These are phyloP conservation scores for Myrmecobius fasciatus DNA, from an alignment of 2,113 vertebrate species.

Conservation along the genomic window DNA sequence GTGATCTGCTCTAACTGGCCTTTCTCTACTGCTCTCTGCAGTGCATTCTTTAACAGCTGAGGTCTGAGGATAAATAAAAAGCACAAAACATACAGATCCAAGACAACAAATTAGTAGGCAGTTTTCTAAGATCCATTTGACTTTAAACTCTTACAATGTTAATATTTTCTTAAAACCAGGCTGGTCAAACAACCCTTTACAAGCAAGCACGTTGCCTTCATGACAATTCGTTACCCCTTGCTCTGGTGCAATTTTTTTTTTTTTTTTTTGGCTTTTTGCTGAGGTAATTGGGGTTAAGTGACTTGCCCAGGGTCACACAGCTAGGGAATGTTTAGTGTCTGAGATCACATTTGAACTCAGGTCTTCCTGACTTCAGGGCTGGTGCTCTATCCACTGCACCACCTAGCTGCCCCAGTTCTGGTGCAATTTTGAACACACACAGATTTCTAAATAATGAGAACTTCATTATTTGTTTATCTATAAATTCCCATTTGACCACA, in stretches of 20 bases:
- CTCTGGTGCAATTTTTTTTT: background rate
- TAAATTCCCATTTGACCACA: conserved; percentile 35
- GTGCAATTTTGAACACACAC: background rate
- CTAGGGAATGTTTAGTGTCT: no score
- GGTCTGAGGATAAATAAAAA: conserved; percentile 86
- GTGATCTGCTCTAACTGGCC: conserved; percentile 98
- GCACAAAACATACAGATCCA: conserved; percentile 59
- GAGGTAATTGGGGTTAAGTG: no score
- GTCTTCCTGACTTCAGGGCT: no score
- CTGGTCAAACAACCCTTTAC: background rate
- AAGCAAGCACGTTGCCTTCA: background rate
- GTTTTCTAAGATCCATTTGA: conserved; percentile 8
- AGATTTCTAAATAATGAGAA: conserved; percentile 42
- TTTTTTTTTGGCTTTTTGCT: no score
- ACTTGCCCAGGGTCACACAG: no score
- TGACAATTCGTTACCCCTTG: background rate
- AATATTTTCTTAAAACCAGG: conserved; percentile 45
- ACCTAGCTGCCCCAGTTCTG: no score
- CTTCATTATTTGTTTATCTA: conserved; percentile 2
- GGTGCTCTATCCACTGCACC: no score
- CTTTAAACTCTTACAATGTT: background rate
- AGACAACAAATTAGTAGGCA: conserved; percentile 49
- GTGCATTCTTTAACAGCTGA: conserved; percentile 93
- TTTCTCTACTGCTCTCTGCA: conserved; percentile 95
- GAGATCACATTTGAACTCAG: no score